Base-by-base conservation (phyloP, 2,888 invertebrate genomes). In the Physocephala rufipes region DNA sequence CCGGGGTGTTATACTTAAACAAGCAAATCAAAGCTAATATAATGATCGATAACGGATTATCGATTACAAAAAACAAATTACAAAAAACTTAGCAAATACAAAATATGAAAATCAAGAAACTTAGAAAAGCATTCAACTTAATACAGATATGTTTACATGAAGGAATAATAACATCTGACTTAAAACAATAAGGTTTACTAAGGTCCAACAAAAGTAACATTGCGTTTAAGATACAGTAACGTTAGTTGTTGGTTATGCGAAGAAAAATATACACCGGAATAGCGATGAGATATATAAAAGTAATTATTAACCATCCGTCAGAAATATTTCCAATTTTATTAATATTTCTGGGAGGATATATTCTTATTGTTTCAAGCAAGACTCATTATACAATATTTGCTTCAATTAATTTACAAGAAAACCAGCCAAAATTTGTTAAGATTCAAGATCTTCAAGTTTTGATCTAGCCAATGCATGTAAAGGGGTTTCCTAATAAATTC, bases 291-390 rank as follows among this genome's bases (percentile, higher is more conserved):
- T 21, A 21, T 55, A 12, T 62, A 62, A 19, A 30, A 62, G 51
- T 68, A 51, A 47, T 67, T 36, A 36, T 7, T 47, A 58, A n/a
- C 62, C 61, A 24, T 68, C 62, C 16, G n/a, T 61, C 24, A 49
- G 51, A 68, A 68, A 68, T 68, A 51, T 24, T 51, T 15, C 30
- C 19, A 24, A 21, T 16, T 49, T 26, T 2, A 16, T 1, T 12
- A 51, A 24, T 30, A 68, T 79, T 82, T 79, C 78, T 72, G 73
- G 76, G 72, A 77, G 78, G 82, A 82, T 1, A 78, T 80, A 80
- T 80, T 81, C 79, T 55, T 49, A 68, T 73, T 70, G 70, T 68
- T 24, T 49, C 43, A 16, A 43, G 36, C 36, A 36, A 36, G 36
- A 9, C 9, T 36, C 9, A 36, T 36, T 36, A 36, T 36, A 36